A percentile compares a stretch with the other conserved stretches of the same genome.
These are phyloP conservation scores for Coptotermes formosanus DNA, from an alignment of 1,140 invertebrate species.

Conservation along the genomic window DNA sequence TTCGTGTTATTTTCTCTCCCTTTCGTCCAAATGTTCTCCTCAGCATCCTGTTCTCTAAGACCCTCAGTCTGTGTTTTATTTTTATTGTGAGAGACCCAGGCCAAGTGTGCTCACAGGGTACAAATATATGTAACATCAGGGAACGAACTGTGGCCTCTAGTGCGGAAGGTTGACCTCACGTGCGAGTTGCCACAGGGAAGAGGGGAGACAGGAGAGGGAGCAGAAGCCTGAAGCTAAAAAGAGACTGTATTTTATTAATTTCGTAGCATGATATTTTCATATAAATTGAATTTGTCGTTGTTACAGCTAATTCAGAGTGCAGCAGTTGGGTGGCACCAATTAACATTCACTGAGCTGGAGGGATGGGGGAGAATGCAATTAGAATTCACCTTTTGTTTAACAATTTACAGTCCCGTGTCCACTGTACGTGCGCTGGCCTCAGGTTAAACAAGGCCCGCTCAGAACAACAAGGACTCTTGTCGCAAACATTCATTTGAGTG, in stretches of 20 bases:
- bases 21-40: no score
- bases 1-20: no score
- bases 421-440: not conserved
- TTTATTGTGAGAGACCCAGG: no score
- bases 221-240: not conserved
- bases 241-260: conserved; percentile 31
- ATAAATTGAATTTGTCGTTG: not conserved
- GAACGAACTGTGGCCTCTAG: no score
- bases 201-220: not conserved
- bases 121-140: no score
- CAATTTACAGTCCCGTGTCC: not conserved
- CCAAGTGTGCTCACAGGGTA: no score
- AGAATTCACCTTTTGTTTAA: not conserved
- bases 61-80: no score
- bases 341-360: not conserved
- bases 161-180: no score
- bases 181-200: not conserved
- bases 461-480: not conserved
- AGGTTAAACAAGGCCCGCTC: not conserved
- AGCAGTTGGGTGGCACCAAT: not conserved
- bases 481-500: no score
- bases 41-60: no score
- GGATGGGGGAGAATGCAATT: not conserved
- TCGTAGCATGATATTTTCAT: not conserved
- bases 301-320: not conserved